Base-by-base conservation (phyloP, 2,113 vertebrate species). In the Marmota flaviventris region DNA sequence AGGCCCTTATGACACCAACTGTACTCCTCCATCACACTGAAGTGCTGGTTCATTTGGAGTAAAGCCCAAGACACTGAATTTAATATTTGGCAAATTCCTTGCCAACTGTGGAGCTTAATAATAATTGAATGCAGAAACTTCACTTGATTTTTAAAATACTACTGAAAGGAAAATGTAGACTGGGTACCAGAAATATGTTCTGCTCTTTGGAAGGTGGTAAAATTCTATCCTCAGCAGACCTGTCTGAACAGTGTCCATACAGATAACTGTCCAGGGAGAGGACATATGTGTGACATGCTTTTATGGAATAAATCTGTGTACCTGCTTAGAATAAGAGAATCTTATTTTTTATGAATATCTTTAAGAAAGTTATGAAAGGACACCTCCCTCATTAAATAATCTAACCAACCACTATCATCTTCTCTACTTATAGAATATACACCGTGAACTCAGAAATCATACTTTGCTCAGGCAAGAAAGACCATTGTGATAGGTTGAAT, bases 71-170 rank as follows among this genome's bases (percentile, higher is more conserved):
- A 37, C 39, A 58, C 73, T 39, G 69, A 73, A 77, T 92, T 94
- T 90, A 93, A 95, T 94, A 39, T 48, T 63, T 69, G 84, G 77
- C 20, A 34, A 56, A 91, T 32, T 96, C 48, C 29, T 96, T 82
- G 95, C 88, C 82, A 58, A 86, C 79, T 20, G n/a, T 37, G 39
- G 65, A 69, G 34, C 69, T 93, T 72, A 78, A 84, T 39, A 39
- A 65, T 95, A 96, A 93, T 92, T 67, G 86, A 86, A 93, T 91
- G 93, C 42, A 91, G 76, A 76, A 91, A 67, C 76, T 76, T 93
- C 67, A 88, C 20, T 82, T 88, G 42, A 88, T 78, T 87, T 98
- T 95, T 78, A 97, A 96, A 96, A 96, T 85, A 85, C 8, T 63
- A 69, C 73, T 48, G 27, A 87, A 94, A 89, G 67, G 56, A 94